phyloP scores from a whole-genome alignment of 2,797 vertebrate species.

The Sebastes oblongus region DNA sequence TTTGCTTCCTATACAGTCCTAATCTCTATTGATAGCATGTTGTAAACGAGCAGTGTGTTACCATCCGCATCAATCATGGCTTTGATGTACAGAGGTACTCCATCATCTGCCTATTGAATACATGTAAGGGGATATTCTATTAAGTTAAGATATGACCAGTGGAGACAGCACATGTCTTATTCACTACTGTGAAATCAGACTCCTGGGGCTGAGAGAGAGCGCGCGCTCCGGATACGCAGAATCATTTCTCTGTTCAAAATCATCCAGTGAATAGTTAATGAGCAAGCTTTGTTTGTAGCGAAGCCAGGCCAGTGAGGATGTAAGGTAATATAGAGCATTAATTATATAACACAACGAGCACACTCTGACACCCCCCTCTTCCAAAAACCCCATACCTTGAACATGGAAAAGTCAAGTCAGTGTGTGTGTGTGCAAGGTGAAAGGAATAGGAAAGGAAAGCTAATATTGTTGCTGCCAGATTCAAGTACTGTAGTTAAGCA shows the following conservation, averaged over 20 bases:
- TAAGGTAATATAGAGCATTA: constrained; percentile 80
- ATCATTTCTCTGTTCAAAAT: constrained; percentile 74
- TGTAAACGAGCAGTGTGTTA: neutral
- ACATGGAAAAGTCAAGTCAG: constrained; percentile 34
- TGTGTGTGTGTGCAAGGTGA: neutral
- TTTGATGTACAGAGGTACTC: constrained; percentile 7
- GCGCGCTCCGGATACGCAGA: constrained; percentile 27
- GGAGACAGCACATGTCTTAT: constrained; percentile 50
- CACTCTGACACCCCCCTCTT: constrained; percentile 39
- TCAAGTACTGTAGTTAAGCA: neutral
- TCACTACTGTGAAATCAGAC: constrained; percentile 65
- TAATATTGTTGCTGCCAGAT: neutral
- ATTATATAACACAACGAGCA: constrained; percentile 73
- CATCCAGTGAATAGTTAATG: constrained; percentile 79
- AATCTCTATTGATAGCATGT: neutral
- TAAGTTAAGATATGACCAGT: constrained; percentile 55
- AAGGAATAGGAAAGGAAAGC: neutral
- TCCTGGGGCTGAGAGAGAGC: constrained; percentile 14
- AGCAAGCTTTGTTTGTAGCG: constrained; percentile 64
- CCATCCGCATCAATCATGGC: neutral
- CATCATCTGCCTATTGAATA: constrained; percentile 28
- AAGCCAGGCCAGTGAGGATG: constrained; percentile 49
- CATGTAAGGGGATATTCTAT: constrained; percentile 38
- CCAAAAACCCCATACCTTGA: constrained; percentile 37
- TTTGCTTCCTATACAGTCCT: neutral